Evolutionary conservation across 2,797 vertebrate species (phyloP).

Genomic region (Pangasius djambal): DNA sequence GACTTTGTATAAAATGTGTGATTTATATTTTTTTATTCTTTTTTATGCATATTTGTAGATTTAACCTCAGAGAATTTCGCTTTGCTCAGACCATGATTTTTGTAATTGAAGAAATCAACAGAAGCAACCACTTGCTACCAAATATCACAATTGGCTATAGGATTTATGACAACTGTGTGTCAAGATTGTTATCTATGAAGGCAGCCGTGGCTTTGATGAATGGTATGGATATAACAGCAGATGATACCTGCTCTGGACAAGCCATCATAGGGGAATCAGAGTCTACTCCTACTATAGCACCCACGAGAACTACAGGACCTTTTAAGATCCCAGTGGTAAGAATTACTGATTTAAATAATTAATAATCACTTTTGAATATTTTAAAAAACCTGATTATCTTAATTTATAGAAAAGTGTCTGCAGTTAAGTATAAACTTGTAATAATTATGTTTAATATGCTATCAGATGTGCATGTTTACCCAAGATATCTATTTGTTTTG

Average conservation of each 20-base stretch:
- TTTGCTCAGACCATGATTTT: not conserved
- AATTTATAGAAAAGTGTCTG: too few relatives aligned
- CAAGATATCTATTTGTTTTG: too few relatives aligned
- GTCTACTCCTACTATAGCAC: slow-evolving; percentile 72
- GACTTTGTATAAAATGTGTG: not conserved
- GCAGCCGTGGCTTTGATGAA: slow-evolving; percentile 40
- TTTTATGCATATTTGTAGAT: slow-evolving; percentile 4
- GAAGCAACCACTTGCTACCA: slow-evolving; percentile 51
- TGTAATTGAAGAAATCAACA: slow-evolving; percentile 56
- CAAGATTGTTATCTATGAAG: slow-evolving; percentile 49
- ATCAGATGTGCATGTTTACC: too few relatives aligned
- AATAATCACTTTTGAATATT: not conserved
- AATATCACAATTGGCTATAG: slow-evolving; percentile 21
- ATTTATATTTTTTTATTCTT: not conserved
- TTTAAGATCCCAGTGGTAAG: slow-evolving; percentile 76
- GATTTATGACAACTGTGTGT: slow-evolving; percentile 58
- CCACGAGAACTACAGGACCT: slow-evolving; percentile 70
- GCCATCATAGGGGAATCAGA: slow-evolving; percentile 75
- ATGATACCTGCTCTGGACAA: slow-evolving; percentile 63
- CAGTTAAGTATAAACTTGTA: not conserved
- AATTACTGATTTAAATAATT: not conserved
- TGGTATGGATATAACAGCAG: slow-evolving; percentile 49
- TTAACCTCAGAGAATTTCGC: slow-evolving; percentile 52
- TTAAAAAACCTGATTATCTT: not conserved
- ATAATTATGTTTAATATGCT: too few relatives aligned